Base-by-base conservation (phyloP, 2,888 invertebrate genomes). In the Sarcophaga caerulescens region DNA sequence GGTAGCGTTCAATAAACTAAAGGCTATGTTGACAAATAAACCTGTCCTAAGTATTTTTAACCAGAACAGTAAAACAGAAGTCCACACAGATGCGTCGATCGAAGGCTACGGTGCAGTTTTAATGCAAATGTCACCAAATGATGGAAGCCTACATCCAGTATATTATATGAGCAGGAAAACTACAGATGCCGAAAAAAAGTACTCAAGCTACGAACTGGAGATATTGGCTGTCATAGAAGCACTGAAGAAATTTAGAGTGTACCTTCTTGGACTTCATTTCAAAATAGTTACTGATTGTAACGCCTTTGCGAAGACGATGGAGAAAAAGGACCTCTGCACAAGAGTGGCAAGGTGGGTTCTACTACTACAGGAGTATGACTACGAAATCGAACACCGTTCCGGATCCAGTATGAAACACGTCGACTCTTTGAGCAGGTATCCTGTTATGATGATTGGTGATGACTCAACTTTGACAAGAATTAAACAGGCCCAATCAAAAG, bases 231-330 rank as follows among this genome's bases (percentile, higher is more conserved):
- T 84, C 23, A 70, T 87, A 6, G 66, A 75, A 47, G 88, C 89
- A 0, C 17, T 89, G 10, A 87, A 88, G 23, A 90, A 89, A 59
- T 90, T 89, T 79, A 60, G 88, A 1, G 84, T 88, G 17, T 90
- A 89, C 87, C 85, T 89, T 2, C 52, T 90, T 8, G 88, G 89
- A 4, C 52, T 79, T 0, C 63, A 81, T 5, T 88, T 88, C 79
- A 86, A 84, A 23, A 65, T 89, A 10, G 84, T 88, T 1, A 88
- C 87, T 2, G 87, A 89, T 70, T 89, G 88, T 35, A 83, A 84
- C n/a, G 87, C n/a, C n/a, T n/a, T n/a, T n/a, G n/a, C n/a, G n/a
- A n/a, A n/a, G n/a, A n/a, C n/a, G n/a, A n/a, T n/a, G n/a, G n/a
- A n/a, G n/a, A n/a, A n/a, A n/a, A n/a, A n/a, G n/a, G 84, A 88